Conservation (phyloP, 1,140 invertebrate genomes). For the Asbolus verrucosus region DNA sequence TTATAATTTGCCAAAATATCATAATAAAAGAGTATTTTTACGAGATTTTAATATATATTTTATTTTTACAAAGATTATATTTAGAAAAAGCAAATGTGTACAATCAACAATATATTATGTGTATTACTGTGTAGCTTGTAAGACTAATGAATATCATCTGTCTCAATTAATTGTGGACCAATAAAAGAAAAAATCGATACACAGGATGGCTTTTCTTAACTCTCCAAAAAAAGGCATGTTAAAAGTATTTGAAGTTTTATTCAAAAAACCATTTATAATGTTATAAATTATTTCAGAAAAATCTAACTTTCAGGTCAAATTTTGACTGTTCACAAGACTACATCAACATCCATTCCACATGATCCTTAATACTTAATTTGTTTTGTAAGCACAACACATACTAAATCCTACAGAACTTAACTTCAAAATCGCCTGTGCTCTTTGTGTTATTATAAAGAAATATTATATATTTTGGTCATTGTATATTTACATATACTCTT, state of each 20-base stretch:
- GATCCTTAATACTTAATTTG: constrained; percentile 36
- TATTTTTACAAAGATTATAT: constrained; percentile 38
- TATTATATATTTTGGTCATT: constrained; percentile 33
- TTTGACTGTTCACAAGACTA: constrained; percentile 40
- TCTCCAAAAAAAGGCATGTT: neutral
- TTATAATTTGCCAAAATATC: constrained; percentile 28
- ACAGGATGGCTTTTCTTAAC: neutral
- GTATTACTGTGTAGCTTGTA: constrained; percentile 24
- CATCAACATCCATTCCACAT: constrained; percentile 41
- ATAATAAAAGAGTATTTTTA: constrained; percentile 34
- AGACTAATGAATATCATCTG: constrained; percentile 12
- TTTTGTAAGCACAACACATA: constrained; percentile 45
- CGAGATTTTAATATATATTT: constrained; percentile 30
- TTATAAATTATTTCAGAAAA: constrained; percentile 28
- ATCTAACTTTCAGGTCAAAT: constrained; percentile 18
- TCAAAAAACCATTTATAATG: constrained; percentile 23
- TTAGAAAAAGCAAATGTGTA: constrained; percentile 31
- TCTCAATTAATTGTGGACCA: constrained; percentile 36
- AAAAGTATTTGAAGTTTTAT: constrained; percentile 9
- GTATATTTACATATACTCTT: constrained; percentile 41
- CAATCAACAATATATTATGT: constrained; percentile 28
- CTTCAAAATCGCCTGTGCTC: constrained; percentile 35
- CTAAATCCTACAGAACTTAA: constrained; percentile 31
- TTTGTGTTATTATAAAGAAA: constrained; percentile 16
- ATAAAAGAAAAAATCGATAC: constrained; percentile 11